Evolutionary conservation across 2,797 vertebrate genomes (phyloP).

Genomic region (Buceros bicornis): DNA sequence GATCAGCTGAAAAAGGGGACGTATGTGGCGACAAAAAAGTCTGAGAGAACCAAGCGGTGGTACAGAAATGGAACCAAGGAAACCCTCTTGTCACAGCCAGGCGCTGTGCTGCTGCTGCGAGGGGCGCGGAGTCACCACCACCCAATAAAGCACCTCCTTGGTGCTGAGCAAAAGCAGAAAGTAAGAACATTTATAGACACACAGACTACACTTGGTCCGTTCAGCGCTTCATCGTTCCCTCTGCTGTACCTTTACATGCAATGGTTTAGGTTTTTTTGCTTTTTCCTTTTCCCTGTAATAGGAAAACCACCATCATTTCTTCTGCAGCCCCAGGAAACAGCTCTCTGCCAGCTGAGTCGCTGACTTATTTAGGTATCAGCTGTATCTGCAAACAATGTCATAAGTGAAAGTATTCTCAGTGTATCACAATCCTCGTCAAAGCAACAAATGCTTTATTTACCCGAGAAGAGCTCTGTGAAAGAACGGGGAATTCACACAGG

Average conservation of each 20-base stretch:
- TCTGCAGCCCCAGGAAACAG: neutral
- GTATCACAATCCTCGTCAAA: neutral
- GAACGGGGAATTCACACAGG: neutral
- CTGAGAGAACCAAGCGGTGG: accelerated
- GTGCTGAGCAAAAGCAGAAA: too few relatives aligned
- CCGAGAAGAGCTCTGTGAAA: neutral
- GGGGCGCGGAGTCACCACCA: too few relatives aligned
- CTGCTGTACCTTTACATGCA: accelerated
- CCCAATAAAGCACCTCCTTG: too few relatives aligned
- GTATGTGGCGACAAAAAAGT: accelerated
- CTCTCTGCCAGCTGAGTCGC: neutral
- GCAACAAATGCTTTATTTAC: neutral
- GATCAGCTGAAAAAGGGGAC: accelerated
- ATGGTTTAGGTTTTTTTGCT: accelerated
- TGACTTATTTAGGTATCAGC: neutral
- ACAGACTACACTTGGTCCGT: accelerated
- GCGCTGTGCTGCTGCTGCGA: too few relatives aligned
- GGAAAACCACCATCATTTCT: neutral
- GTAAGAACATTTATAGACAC: neutral
- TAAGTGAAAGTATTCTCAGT: neutral
- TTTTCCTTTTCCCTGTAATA: neutral
- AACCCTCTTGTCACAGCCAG: neutral
- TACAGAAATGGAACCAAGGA: accelerated
- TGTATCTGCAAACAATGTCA: neutral
- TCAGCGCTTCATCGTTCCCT: accelerated